Conservation (phyloP, 2,797 vertebrate species). For the Semaprochilodus insignis region DNA sequence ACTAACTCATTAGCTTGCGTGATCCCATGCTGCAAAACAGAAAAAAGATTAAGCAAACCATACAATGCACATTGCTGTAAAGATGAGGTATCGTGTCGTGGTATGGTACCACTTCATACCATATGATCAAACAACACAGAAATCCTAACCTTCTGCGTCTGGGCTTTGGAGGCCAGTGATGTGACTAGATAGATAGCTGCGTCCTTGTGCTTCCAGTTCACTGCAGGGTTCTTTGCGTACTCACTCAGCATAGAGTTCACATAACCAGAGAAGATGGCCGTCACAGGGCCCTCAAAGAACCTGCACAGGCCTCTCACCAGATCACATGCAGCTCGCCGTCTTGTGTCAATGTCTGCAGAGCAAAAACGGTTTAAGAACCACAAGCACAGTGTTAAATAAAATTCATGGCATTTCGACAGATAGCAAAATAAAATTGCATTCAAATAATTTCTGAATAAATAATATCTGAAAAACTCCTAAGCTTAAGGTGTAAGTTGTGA, state of each 20-base stretch:
- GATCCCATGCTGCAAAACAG: conserved; percentile 90
- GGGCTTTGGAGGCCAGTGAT: conserved; percentile 97
- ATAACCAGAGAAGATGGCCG: conserved; percentile 97
- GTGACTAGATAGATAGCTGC: conserved; percentile 98
- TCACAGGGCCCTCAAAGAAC: conserved; percentile 97
- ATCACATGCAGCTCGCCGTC: conserved; percentile 96
- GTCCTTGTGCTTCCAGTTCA: conserved; percentile 99
- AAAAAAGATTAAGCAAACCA: background rate
- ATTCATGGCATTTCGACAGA: background rate
- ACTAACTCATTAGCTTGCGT: conserved; percentile 98
- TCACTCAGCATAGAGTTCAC: conserved; percentile 96
- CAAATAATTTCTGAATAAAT: no score
- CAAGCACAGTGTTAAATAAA: background rate
- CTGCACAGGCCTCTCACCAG: conserved; percentile 95
- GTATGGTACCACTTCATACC: background rate
- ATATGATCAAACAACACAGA: background rate
- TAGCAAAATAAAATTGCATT: background rate
- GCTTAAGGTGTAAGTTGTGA: background rate
- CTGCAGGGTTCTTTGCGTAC: conserved; percentile 91
- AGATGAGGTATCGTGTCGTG: no score
- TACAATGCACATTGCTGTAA: no score
- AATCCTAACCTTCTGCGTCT: conserved; percentile 92
- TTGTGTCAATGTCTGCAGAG: conserved; percentile 92
- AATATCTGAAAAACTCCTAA: no score
- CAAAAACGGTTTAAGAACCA: background rate